Conservation (phyloP, 2,888 invertebrate species). For the Sturmia bella region DNA sequence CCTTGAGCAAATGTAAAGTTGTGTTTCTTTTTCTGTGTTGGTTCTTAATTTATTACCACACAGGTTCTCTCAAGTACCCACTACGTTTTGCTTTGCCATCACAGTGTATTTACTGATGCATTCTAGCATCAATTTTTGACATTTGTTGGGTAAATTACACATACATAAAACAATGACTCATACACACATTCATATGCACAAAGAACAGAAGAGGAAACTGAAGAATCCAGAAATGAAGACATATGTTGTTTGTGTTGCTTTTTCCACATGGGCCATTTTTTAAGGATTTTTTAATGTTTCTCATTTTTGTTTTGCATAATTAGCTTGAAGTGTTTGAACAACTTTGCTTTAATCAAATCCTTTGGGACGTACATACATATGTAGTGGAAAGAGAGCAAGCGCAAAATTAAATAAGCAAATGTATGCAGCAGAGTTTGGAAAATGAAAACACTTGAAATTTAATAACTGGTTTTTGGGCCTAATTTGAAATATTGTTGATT, state of each 20-base stretch:
- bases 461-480: neutral
- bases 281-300: constrained; percentile 30
- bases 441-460: constrained; percentile 24
- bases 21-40: constrained; percentile 1
- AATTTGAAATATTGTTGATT: neutral
- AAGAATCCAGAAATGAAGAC: constrained; percentile 44
- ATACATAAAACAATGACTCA: neutral
- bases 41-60: constrained; percentile 61
- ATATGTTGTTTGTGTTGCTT: constrained; percentile 50
- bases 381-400: neutral
- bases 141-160: constrained; percentile 59
- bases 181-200: neutral
- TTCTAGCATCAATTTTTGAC: constrained; percentile 60
- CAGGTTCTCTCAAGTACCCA: constrained; percentile 51
- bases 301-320: constrained; percentile 54
- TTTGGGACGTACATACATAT: constrained; percentile 7
- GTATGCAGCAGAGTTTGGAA: too few species aligned
- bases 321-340: constrained; percentile 54
- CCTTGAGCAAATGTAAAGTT: neutral
- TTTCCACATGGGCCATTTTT: constrained; percentile 35
- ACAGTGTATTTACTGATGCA: constrained; percentile 45
- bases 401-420: neutral
- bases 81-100: constrained; percentile 13
- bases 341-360: constrained; percentile 15
- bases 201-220: neutral